Conservation (phyloP, 2,888 invertebrate genomes). For the Drosophila bunnanda region DNA sequence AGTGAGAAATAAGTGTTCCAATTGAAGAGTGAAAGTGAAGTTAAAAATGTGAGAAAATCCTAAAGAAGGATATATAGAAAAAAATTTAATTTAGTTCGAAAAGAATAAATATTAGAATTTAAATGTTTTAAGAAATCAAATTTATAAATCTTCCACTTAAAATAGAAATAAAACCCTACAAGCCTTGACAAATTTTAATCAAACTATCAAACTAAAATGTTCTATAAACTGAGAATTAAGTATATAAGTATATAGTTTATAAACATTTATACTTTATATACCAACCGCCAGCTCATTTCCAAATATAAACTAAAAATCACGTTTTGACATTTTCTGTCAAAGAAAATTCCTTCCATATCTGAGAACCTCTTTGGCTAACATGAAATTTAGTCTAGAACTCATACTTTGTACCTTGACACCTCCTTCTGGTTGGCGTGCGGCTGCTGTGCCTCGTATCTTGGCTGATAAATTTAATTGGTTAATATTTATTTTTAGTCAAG, state of each 20-base stretch:
- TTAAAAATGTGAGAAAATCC: neutral
- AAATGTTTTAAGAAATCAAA: neutral
- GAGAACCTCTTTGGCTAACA: neutral
- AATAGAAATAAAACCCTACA: neutral
- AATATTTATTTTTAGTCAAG: constrained; percentile 78
- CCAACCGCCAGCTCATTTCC: neutral
- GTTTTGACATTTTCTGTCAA: constrained; percentile 9
- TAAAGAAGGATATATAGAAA: neutral
- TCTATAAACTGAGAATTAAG: accelerated
- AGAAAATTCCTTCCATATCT: constrained; percentile 19
- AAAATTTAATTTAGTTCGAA: neutral
- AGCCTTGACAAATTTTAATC: neutral
- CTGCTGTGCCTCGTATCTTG: constrained; percentile 37
- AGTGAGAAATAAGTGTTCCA: neutral
- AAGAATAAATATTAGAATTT: neutral
- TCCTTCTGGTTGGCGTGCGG: constrained; percentile 6
- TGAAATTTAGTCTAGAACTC: constrained; percentile 5
- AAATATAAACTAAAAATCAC: constrained; percentile 10
- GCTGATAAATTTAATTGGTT: constrained; percentile 68
- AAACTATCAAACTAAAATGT: neutral
- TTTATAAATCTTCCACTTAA: neutral
- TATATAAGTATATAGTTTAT: neutral
- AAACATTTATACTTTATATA: neutral
- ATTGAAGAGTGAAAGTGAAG: neutral
- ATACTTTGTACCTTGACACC: constrained; percentile 24